Base-by-base conservation (phyloP, 2,113 vertebrate species). In the Sceloporus undulatus region DNA sequence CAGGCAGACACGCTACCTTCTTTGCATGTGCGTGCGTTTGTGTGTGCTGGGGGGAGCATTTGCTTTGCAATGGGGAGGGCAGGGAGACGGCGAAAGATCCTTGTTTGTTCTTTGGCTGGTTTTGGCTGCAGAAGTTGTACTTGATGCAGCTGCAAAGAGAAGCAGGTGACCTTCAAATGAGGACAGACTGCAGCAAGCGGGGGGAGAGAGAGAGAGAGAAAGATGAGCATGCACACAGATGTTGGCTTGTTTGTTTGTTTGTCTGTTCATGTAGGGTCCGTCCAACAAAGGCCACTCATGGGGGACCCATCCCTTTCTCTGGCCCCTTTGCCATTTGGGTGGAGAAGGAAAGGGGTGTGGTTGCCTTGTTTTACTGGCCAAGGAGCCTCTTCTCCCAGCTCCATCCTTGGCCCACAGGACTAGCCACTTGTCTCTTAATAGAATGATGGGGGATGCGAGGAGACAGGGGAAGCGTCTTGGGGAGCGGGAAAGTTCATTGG, bases 151-250 rank as follows among this genome's bases (percentile, higher is more conserved):
- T 59, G 68, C 86, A 66, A 48, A 87, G 66, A 9, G 56, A 42
- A 48, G 79, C 54, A 23, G 38, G 54, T 48, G 79, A 87, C 79
- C 86, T 82, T 75, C 78, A 82, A 21, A 42, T 56, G 34, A 74
- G 79, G 79, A 62, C 79, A 74, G 70, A n/a, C 54, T 19, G 70
- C 86, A 52, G 70, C 79, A 23, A 25, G 68, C 68, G 2, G 25
- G 2, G 42, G 27, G 42, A 21, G 19, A n/a, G 56, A 1, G 40
- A 29, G 70, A 1, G 40, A 29, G 70, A 18, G 19, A 38, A 3
- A 19, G 40, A 13, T 1, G 38, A 25, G 25, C 40, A 10, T 18
- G 29, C 2, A 19, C 8, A 21, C 59, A 25, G 19, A 3, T 4
- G 29, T 18, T 38, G 18, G 54, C 19, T 10, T 1, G 1, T 14